These are phyloP conservation scores for Oryzias celebensis DNA, from an alignment of 2,113 vertebrate species.

Conservation along the genomic window DNA sequence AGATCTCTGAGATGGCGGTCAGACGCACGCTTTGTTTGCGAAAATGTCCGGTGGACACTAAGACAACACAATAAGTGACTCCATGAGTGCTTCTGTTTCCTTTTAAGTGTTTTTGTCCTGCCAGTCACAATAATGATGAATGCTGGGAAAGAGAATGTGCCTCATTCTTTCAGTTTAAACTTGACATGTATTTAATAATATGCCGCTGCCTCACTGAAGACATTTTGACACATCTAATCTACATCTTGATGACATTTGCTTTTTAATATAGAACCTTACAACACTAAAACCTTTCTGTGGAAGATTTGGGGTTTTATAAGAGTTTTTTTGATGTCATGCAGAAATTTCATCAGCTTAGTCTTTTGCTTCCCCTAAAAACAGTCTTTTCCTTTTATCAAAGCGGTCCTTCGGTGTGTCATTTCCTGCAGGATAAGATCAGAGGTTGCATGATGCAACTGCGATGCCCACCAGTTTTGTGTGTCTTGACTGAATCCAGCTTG, in stretches of 20 bases:
- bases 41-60: slow-evolving; percentile 43
- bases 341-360: slow-evolving; percentile 14
- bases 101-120: slow-evolving; percentile 27
- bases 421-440: slow-evolving; percentile 32
- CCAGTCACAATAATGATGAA: slow-evolving; percentile 42
- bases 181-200: slow-evolving; percentile 44
- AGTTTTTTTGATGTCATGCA: slow-evolving; percentile 22
- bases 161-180: slow-evolving; percentile 35
- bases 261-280: slow-evolving; percentile 32
- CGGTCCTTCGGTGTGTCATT: slow-evolving; percentile 13
- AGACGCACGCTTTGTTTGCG: slow-evolving; percentile 45
- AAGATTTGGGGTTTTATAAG: slow-evolving; percentile 15
- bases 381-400: slow-evolving; percentile 20
- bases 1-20: slow-evolving; percentile 53
- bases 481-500: slow-evolving; percentile 22
- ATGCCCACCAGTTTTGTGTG: slow-evolving; percentile 24
- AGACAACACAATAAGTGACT: slow-evolving; percentile 27
- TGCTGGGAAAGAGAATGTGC: slow-evolving; percentile 15
- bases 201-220: slow-evolving; percentile 25
- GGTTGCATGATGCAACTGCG: slow-evolving; percentile 25
- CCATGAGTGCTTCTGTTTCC: background rate
- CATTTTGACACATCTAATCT: slow-evolving; percentile 43
- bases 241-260: slow-evolving; percentile 44
- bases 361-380: slow-evolving; percentile 11
- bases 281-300: background rate